Base-by-base conservation (phyloP, 2,888 invertebrate genomes). In the Himalopsyche tibetana region DNA sequence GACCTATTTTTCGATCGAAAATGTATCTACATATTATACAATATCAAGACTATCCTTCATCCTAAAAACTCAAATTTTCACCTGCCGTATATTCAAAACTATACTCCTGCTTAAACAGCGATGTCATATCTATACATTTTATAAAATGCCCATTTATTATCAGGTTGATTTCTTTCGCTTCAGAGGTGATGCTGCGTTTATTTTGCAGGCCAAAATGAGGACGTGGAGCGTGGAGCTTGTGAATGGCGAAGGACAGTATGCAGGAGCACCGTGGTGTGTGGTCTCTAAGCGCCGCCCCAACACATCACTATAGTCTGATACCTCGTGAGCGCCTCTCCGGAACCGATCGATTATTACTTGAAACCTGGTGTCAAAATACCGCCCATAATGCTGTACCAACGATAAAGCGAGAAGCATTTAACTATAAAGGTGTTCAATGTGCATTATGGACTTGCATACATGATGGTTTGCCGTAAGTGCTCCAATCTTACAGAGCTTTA, bases 291-390 rank as follows among this genome's bases (percentile, higher is more conserved):
- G 19, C 63, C 63, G 63, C 63, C 63, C 63, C 63, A 63, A 63
- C 63, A 63, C 63, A 63, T 63, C 63, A 63, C 63, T 63, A 63
- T 63, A 5, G 19, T 63, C 63, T 63, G 19, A 63, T 63, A 63
- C 19, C 63, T 63, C 63, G 63, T 63, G 63, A 63, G 63, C 63
- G 63, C 19, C 63, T 63, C 63, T 63, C 63, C 19, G 63, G 63
- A 63, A 63, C 63, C 3, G 63, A 63, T 63, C 63, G 63, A 63
- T 63, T 63, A 63, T 63, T 63, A 63, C 63, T 28, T 63, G 63
- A 63, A 28, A 63, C 63, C 63, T 63, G 63, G 63, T 63, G 63
- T 63, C 63, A 63, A 63, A 63, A 63, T 63, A 63, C 63, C 63
- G 63, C 63, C 63, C 19, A 63, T 63, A 63, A 63, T 63, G 63